Percentiles rank a stretch among this genome's conserved stretches.
phyloP scores from a whole-genome alignment of 2,113 vertebrate species.

The Tyto alba region DNA sequence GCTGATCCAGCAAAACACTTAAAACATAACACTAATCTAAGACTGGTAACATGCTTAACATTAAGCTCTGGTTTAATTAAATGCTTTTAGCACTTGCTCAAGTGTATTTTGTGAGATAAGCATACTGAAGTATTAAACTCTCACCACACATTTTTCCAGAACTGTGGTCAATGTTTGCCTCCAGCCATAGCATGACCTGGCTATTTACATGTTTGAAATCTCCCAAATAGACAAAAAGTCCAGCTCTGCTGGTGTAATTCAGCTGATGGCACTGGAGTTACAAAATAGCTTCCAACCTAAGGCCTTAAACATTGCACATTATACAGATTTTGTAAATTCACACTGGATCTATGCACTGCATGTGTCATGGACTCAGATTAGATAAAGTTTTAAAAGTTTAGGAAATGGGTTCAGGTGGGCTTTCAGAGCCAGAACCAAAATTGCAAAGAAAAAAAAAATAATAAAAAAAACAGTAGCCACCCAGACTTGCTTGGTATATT shows the following conservation, averaged over 20 bases:
- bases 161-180: conserved; percentile 2
- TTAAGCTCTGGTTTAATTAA: conserved; percentile 7
- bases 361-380: not conserved
- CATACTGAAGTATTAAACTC: conserved; percentile 8
- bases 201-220: not conserved
- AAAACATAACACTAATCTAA: conserved; percentile 9
- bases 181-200: conserved; percentile 9
- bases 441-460: not conserved
- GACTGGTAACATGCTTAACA: conserved; percentile 31
- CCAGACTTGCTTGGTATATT: not conserved
- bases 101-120: conserved; percentile 10
- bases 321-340: not conserved
- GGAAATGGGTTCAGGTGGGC: not conserved
- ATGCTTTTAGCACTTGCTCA: not conserved
- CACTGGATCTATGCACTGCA: not conserved
- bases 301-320: not conserved
- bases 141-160: conserved; percentile 5
- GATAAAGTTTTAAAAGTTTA: not conserved
- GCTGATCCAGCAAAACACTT: conserved; percentile 2
- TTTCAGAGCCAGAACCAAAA: not conserved
- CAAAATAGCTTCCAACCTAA: not conserved
- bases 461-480: not conserved
- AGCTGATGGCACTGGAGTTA: not conserved
- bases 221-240: not conserved
- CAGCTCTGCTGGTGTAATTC: not conserved